Percentiles rank a stretch among this genome's conserved stretches.
These are phyloP conservation scores for Panagrolaimus sp. DNA, from an alignment of 1,140 invertebrate genomes.

Conservation along the genomic window DNA sequence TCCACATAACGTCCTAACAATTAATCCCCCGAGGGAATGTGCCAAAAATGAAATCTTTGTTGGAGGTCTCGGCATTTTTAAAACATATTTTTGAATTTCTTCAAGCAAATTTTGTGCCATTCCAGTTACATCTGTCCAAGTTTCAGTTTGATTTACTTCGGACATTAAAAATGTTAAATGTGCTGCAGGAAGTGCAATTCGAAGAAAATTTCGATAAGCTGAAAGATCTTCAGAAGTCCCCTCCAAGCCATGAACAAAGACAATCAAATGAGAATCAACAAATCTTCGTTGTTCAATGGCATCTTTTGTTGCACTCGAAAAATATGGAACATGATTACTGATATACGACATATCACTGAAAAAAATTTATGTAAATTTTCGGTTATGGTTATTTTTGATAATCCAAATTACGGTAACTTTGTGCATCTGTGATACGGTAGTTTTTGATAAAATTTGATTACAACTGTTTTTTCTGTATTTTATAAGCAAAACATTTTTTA, in stretches of 20 bases:
- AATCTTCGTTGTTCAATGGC: slow-evolving; percentile 28
- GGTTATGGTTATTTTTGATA: not conserved
- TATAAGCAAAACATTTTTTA: no score
- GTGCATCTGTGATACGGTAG: no score
- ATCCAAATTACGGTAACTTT: not conserved
- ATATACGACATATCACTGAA: slow-evolving; percentile 24
- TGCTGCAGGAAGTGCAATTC: slow-evolving; percentile 27
- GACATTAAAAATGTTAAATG: slow-evolving; percentile 37
- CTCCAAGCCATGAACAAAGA: slow-evolving; percentile 39
- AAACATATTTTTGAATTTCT: slow-evolving; percentile 29
- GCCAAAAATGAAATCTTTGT: slow-evolving; percentile 30
- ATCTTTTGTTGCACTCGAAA: slow-evolving; percentile 19
- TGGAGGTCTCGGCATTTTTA: slow-evolving; percentile 25
- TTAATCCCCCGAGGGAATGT: slow-evolving; percentile 34
- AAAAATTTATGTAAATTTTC: not conserved
- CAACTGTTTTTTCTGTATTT: no score
- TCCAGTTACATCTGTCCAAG: slow-evolving; percentile 27
- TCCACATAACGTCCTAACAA: slow-evolving; percentile 29
- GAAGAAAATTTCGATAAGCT: slow-evolving; percentile 30
- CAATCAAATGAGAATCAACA: slow-evolving; percentile 29
- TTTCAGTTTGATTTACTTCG: slow-evolving; percentile 39
- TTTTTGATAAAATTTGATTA: no score
- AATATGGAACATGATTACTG: slow-evolving; percentile 21
- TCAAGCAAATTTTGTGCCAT: slow-evolving; percentile 38
- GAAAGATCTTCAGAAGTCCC: slow-evolving; percentile 33